Percentiles rank a stretch among this genome's conserved stretches.
These are phyloP conservation scores for Hucho hucho DNA, from an alignment of 2,113 vertebrate genomes.

Conservation along the genomic window DNA sequence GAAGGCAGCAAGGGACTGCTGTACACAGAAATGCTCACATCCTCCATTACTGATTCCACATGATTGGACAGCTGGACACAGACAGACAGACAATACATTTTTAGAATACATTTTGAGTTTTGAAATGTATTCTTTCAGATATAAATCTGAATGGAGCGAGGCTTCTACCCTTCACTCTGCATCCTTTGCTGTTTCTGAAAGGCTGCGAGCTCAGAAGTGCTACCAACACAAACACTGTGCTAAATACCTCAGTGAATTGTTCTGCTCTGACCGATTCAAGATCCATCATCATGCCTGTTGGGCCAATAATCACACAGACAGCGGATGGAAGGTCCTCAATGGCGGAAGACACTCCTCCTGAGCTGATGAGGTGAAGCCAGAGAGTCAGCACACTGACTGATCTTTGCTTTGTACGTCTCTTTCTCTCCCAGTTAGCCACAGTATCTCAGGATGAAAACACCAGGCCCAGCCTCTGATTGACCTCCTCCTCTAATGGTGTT, in stretches of 20 bases:
- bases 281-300: conserved; percentile 5
- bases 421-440: no score
- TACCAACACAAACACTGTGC: conserved; percentile 20
- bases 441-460: no score
- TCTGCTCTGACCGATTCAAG: conserved; percentile 23
- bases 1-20: conserved; percentile 78
- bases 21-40: conserved; percentile 87
- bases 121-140: background rate
- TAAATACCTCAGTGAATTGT: conserved; percentile 15
- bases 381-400: conserved; percentile 7
- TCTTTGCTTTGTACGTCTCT: background rate
- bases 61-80: conserved; percentile 75
- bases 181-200: background rate
- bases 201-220: conserved; percentile 1
- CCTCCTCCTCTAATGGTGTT: conserved; percentile 1
- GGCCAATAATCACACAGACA: conserved; percentile 38
- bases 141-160: no score
- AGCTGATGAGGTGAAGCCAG: conserved; percentile 34
- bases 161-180: no score
- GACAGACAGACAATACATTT: conserved; percentile 3
- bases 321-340: conserved; percentile 5
- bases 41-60: conserved; percentile 86
- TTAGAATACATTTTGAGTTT: no score
- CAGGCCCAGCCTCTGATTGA: no score
- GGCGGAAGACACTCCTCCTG: conserved; percentile 9